Conservation (phyloP, 1,140 invertebrate species). For the Sycophaga agraensis region DNA sequence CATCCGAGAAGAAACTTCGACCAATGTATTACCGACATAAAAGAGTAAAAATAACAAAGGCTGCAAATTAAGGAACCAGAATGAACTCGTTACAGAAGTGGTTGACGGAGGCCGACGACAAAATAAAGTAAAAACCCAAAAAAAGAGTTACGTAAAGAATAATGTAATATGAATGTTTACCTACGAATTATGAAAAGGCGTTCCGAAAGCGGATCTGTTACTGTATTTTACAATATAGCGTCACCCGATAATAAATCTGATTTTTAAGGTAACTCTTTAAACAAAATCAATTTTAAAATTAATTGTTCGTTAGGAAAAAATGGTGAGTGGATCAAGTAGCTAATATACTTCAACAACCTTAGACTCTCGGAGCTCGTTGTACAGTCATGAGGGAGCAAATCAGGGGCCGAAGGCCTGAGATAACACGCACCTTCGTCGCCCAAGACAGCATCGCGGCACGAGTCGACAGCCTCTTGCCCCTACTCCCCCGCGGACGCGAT, state of each 20-base stretch:
- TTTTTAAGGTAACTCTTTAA: slow-evolving; percentile 31
- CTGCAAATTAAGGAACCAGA: not conserved
- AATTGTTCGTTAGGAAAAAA: slow-evolving; percentile 45
- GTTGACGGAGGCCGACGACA: too few relatives aligned
- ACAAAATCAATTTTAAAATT: slow-evolving; percentile 33
- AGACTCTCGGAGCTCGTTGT: not conserved
- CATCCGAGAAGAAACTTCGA: slow-evolving; percentile 3
- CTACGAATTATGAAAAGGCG: not conserved
- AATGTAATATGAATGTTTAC: not conserved
- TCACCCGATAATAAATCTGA: not conserved
- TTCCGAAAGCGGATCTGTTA: too few relatives aligned
- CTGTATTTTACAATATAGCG: not conserved
- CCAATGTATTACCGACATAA: slow-evolving; percentile 4
- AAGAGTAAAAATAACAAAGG: not conserved
- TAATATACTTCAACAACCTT: not conserved
- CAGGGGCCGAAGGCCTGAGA: too few relatives aligned
- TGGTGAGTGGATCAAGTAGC: slow-evolving; percentile 49
- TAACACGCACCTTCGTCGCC: too few relatives aligned
- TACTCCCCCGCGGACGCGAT: not conserved
- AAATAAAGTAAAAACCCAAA: slow-evolving; percentile 34
- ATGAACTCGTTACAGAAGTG: too few relatives aligned
- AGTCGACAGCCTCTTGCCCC: too few relatives aligned
- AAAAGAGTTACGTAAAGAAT: slow-evolving; percentile 25
- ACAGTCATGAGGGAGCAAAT: too few relatives aligned
- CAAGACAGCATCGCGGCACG: too few relatives aligned